Evolutionary conservation across 2,888 invertebrate genomes (phyloP).

Genomic region (Thecophora atra): DNA sequence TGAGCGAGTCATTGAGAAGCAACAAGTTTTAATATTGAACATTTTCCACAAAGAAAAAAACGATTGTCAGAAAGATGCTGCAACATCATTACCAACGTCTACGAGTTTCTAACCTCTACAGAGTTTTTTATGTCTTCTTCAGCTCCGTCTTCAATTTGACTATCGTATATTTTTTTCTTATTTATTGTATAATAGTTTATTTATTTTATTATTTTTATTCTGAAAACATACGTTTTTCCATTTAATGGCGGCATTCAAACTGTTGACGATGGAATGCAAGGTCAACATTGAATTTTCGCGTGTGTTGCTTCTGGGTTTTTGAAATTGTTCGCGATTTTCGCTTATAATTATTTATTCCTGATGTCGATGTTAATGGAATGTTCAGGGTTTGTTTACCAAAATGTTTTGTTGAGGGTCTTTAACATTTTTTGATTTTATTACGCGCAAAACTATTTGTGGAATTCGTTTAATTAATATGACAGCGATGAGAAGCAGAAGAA

Average conservation of each 20-base stretch:
- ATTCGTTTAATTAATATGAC: constrained; percentile 25
- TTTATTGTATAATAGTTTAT: not conserved
- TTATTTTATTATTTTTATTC: not conserved
- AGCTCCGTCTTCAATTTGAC: not conserved
- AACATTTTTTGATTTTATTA: not conserved
- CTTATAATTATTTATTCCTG: constrained; percentile 12
- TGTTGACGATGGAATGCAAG: constrained; percentile 47
- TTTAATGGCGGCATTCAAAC: not conserved
- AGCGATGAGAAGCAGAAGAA: not conserved
- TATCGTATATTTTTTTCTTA: not conserved
- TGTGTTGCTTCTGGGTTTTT: constrained; percentile 43
- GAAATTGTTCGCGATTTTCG: constrained; percentile 6
- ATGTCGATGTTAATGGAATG: constrained; percentile 1
- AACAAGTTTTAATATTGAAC: not conserved
- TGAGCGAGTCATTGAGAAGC: constrained; percentile 3
- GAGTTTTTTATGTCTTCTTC: not conserved
- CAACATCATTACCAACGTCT: too few relatives aligned
- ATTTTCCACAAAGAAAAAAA: too few relatives aligned
- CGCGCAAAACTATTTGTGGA: constrained; percentile 6
- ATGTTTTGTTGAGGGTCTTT: not conserved
- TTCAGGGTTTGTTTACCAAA: constrained; percentile 20
- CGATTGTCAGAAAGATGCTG: too few relatives aligned
- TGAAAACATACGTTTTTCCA: not conserved
- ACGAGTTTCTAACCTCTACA: not conserved
- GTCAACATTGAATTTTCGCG: constrained; percentile 41